Evolutionary conservation across 2,797 vertebrate species (phyloP), one percentile per base, ranked within the genome.

Genomic region (Enteromius argenteus): DNA sequence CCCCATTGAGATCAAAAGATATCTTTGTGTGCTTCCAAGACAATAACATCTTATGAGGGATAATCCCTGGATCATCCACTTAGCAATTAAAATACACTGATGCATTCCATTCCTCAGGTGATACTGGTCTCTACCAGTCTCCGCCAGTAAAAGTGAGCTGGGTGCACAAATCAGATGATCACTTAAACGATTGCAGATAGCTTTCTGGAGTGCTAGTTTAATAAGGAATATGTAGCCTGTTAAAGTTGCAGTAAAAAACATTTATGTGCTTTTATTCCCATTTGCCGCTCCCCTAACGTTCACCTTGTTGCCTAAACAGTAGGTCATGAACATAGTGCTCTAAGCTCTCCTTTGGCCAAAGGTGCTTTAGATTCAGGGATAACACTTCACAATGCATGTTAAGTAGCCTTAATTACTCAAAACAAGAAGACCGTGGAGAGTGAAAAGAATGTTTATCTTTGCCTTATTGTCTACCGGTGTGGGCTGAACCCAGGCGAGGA

Each of bases 31-130:
- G 88, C 88, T 90, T 88, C 67, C 84, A 89, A 91, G 88, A 93
- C 92, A 94, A 94, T 92, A 93, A 94, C 93, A 95, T 94, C 93
- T 95, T 94, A 94, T 95, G 90, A 94, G 91, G 93, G 94, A 95
- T 95, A 92, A 94, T 94, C 94, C 93, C 11, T 21, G 87, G 93
- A 95, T 96, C 93, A 94, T 94, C 93, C 92, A 92, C 88, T 94
- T 92, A 90, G 91, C 93, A 94, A 94, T 95, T 95, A 94, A 94
- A 95, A 95, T 93, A 87, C 90, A 77, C 85, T 84, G 87, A 89
- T 82, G 79, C 88, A 89, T 88, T 85, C 86, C 87, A 81, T 81
- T 85, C 76, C 67, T 86, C 44, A 72, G 81, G 85, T 83, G 84
- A 85, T 84, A 76, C 72, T 81, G 73, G 66, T 85, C 78, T 83